Conservation (phyloP, 2,113 vertebrate genomes). For the Panthera leo region DNA sequence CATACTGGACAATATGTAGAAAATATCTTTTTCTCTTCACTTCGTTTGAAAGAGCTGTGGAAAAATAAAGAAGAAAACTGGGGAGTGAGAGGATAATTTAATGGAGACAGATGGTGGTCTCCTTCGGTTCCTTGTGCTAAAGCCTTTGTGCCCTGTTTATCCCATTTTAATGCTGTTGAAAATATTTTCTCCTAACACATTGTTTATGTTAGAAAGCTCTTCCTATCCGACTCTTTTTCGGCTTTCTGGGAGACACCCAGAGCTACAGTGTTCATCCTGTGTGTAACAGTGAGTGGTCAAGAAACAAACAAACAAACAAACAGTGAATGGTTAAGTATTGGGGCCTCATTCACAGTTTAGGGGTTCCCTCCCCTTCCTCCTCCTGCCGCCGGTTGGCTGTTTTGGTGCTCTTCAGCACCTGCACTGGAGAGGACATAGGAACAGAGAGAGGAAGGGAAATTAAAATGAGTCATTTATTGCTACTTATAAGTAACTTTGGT, state of each 20-base stretch:
- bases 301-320: too few species aligned
- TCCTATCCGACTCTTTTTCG: not conserved
- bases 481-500: conserved; percentile 13
- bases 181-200: not conserved
- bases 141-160: not conserved
- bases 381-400: fast-evolving
- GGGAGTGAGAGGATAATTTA: not conserved
- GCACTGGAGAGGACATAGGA: not conserved
- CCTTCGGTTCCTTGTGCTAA: not conserved
- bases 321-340: not conserved
- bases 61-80: not conserved
- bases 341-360: not conserved
- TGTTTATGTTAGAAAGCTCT: not conserved
- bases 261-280: not conserved
- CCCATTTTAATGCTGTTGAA: not conserved
- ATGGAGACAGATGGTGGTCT: not conserved
- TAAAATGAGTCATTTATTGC: not conserved
- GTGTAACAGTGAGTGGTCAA: not conserved
- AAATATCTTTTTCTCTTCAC: not conserved
- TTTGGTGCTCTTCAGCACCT: not conserved
- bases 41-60: not conserved
- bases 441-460: not conserved
- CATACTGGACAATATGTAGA: not conserved
- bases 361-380: not conserved
- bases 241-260: not conserved